Conservation (phyloP, 2,888 invertebrate genomes). For the Tachystola acroxantha region DNA sequence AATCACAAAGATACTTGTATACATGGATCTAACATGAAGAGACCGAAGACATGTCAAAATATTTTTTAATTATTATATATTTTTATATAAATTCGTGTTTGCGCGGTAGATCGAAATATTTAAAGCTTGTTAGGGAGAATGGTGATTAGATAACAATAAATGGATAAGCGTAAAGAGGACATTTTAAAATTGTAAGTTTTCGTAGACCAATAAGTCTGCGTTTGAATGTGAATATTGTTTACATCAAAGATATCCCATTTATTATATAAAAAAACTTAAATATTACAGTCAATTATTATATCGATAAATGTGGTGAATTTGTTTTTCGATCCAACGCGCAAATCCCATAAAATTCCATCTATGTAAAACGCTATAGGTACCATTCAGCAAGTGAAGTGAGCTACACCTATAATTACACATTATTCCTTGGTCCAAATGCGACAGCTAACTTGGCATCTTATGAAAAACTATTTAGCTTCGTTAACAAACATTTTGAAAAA, state of each 20-base stretch:
- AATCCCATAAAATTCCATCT: conserved; percentile 19
- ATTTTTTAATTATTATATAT: conserved; percentile 23
- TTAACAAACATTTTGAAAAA: conserved; percentile 28
- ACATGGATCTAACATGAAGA: conserved; percentile 66
- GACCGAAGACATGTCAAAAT: conserved; percentile 57
- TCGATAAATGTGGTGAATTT: no score
- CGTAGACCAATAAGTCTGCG: no score
- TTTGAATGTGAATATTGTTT: no score
- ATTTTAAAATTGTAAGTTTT: no score
- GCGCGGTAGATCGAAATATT: neutral
- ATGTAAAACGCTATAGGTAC: conserved; percentile 52
- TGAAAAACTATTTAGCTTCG: conserved; percentile 49
- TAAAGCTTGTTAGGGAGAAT: neutral
- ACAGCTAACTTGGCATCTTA: conserved; percentile 71
- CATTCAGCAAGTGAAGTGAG: conserved; percentile 64
- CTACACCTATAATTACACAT: conserved; percentile 57
- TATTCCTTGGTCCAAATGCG: conserved; percentile 72
- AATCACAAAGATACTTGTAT: conserved; percentile 68
- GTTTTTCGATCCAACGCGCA: neutral
- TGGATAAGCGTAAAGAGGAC: no score
- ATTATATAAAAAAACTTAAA: no score
- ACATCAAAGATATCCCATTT: no score
- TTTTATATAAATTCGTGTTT: conserved; percentile 1
- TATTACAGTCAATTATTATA: no score
- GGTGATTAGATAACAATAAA: neutral